Conservation (phyloP, 2,888 invertebrate genomes). For the Pseudoips prasinana region DNA sequence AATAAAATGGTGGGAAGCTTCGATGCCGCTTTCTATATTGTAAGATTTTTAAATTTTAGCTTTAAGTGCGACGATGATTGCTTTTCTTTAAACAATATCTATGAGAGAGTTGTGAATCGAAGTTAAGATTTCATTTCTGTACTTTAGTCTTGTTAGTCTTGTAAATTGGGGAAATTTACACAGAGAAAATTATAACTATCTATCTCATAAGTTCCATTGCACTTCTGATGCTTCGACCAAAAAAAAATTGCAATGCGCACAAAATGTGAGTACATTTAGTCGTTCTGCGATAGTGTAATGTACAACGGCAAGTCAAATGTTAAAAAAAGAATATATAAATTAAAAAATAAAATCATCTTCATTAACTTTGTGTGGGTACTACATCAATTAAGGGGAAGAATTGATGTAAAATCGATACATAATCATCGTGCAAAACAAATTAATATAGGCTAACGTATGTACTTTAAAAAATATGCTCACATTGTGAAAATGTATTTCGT, state of each 20-base stretch:
- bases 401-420: constrained; percentile 61
- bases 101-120: constrained; percentile 68
- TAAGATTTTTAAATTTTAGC: constrained; percentile 64
- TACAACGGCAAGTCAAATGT: constrained; percentile 29
- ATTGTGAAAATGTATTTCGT: constrained; percentile 66
- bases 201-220: constrained; percentile 54
- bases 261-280: constrained; percentile 46
- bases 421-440: constrained; percentile 46
- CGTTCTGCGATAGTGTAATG: constrained; percentile 30
- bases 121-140: constrained; percentile 41
- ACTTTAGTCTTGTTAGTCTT: constrained; percentile 47
- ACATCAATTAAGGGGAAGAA: constrained; percentile 79
- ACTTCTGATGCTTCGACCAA: constrained; percentile 68
- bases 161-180: constrained; percentile 81
- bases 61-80: constrained; percentile 46
- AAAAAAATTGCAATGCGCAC: constrained; percentile 64
- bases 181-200: constrained; percentile 36
- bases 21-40: constrained; percentile 55
- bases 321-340: constrained; percentile 34
- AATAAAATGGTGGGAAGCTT: constrained; percentile 52
- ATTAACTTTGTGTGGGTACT: constrained; percentile 53
- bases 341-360: constrained; percentile 31
- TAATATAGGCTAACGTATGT: constrained; percentile 55
- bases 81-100: constrained; percentile 50
- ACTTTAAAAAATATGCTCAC: constrained; percentile 68